phyloP scores from a whole-genome alignment of 2,113 vertebrate genomes.

The Seriola dumerili region DNA sequence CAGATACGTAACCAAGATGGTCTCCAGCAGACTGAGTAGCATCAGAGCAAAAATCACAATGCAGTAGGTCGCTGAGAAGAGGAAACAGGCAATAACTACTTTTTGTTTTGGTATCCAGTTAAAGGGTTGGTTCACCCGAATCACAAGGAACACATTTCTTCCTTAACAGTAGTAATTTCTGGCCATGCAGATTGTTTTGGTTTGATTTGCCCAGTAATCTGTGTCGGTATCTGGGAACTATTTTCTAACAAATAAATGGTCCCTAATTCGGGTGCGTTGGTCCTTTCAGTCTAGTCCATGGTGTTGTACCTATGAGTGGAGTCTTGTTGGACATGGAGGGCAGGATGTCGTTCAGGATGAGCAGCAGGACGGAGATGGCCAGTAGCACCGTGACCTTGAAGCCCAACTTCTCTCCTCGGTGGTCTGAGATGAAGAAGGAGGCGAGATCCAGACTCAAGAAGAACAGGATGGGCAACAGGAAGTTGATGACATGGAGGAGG shows the following conservation, averaged over 20 bases:
- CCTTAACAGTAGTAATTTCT: too few relatives aligned
- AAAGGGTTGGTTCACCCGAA: background rate
- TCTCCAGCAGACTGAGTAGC: constrained; percentile 85
- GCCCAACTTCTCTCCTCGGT: constrained; percentile 83
- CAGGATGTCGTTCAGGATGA: constrained; percentile 83
- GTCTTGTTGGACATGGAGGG: constrained; percentile 81
- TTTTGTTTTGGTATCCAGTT: background rate
- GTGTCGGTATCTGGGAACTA: background rate
- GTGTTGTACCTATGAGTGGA: constrained; percentile 78
- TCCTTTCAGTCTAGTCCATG: background rate
- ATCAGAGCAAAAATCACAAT: constrained; percentile 86
- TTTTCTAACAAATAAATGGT: background rate
- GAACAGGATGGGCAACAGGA: constrained; percentile 85
- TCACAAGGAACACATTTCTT: too few relatives aligned
- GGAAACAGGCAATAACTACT: background rate
- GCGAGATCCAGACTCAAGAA: constrained; percentile 86
- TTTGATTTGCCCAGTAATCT: too few relatives aligned
- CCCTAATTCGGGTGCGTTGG: background rate
- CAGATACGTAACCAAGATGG: constrained; percentile 80
- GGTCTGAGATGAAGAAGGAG: constrained; percentile 84
- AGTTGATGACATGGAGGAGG: constrained; percentile 84
- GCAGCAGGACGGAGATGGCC: constrained; percentile 82
- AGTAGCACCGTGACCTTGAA: constrained; percentile 83
- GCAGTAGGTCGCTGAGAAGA: constrained; percentile 73
- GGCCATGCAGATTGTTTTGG: background rate